A percentile compares a stretch with the other conserved stretches of the same genome.
Evolutionary conservation across 2,113 vertebrate genomes (phyloP).

Genomic region (Aptenodytes patagonicus): DNA sequence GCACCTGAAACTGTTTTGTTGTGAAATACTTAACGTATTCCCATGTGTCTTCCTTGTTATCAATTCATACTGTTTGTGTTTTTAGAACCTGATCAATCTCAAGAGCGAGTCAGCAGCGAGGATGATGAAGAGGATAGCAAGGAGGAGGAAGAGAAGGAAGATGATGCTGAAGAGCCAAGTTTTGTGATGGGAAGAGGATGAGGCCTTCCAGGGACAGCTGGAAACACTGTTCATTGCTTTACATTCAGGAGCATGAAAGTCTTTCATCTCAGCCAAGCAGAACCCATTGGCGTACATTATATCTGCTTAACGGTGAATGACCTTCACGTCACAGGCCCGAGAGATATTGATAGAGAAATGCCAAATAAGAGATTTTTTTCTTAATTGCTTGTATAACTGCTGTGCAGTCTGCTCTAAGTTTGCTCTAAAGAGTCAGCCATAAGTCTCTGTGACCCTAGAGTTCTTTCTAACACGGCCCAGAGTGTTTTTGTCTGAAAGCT

Average conservation of each 20-base stretch:
- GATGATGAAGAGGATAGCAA: slow-evolving; percentile 70
- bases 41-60: background rate
- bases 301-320: slow-evolving; percentile 23
- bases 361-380: slow-evolving; percentile 15
- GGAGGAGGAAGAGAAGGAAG: slow-evolving; percentile 72
- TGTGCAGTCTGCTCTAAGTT: slow-evolving; percentile 34
- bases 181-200: slow-evolving; percentile 71
- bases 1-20: background rate
- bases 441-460: slow-evolving; percentile 2
- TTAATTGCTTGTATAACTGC: slow-evolving; percentile 24
- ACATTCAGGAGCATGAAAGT: slow-evolving; percentile 28
- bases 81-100: slow-evolving; percentile 51
- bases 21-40: background rate
- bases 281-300: slow-evolving; percentile 17
- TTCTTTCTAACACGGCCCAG: background rate
- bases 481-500: slow-evolving; percentile 42
- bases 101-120: slow-evolving; percentile 63
- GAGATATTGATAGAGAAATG: slow-evolving; percentile 20
- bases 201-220: background rate
- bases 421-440: slow-evolving; percentile 20
- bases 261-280: slow-evolving; percentile 18
- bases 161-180: slow-evolving; percentile 69
- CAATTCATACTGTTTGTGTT: background rate
- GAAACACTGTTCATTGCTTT: slow-evolving; percentile 17
- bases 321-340: background rate